Conservation (phyloP, 2,113 vertebrate genomes). For the Phasianus colchicus region DNA sequence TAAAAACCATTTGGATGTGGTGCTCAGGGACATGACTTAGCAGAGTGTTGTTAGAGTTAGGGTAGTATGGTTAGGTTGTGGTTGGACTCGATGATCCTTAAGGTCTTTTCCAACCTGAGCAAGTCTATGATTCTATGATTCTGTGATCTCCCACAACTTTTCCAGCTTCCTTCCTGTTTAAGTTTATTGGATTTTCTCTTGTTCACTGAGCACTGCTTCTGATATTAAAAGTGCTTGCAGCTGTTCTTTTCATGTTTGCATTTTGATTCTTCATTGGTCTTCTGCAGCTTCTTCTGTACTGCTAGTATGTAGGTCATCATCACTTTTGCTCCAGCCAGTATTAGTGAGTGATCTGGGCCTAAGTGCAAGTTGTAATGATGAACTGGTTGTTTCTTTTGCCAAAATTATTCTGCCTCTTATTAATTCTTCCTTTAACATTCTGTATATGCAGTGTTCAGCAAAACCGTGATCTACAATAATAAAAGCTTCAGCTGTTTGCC, state of each 20-base stretch:
- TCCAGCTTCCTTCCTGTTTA: not conserved
- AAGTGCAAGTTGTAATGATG: slow-evolving; percentile 5
- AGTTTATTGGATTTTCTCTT: not conserved
- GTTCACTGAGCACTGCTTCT: not conserved
- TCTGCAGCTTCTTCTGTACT: slow-evolving; percentile 24
- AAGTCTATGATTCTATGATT: too few species aligned
- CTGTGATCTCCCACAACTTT: not conserved
- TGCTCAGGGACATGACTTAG: too few species aligned
- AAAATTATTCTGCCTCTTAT: slow-evolving; percentile 43
- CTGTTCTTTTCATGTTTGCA: slow-evolving; percentile 29
- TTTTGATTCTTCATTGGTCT: not conserved
- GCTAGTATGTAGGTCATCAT: slow-evolving; percentile 60
- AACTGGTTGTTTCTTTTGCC: slow-evolving; percentile 15
- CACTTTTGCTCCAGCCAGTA: not conserved
- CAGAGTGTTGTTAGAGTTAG: too few species aligned
- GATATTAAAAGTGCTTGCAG: slow-evolving; percentile 48
- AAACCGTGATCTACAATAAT: slow-evolving; percentile 62
- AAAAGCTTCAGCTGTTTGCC: slow-evolving; percentile 52
- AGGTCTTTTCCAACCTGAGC: too few species aligned
- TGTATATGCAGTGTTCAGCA: slow-evolving; percentile 59
- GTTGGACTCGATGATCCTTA: too few species aligned
- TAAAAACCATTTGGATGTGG: too few species aligned
- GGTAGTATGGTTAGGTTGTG: too few species aligned
- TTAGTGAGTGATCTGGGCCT: not conserved
- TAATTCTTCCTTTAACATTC: slow-evolving; percentile 58